Evolutionary conservation across 2,888 invertebrate genomes (phyloP).

Genomic region (Eumacrocentrus americanus): DNA sequence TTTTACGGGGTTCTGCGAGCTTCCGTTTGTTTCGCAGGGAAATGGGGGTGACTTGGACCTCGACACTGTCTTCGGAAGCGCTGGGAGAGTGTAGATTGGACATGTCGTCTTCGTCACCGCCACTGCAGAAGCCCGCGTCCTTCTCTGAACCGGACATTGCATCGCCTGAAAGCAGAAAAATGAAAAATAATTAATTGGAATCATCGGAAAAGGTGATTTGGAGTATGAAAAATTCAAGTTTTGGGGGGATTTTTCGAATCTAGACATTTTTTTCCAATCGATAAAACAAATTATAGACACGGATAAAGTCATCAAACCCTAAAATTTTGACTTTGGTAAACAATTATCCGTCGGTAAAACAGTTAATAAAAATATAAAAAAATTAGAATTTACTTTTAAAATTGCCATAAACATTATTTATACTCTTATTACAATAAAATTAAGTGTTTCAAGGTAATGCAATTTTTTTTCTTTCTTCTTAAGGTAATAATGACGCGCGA

Average conservation of each 20-base stretch:
- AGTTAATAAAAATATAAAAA: too few relatives aligned
- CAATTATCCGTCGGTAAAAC: too few relatives aligned
- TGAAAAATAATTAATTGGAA: conserved; percentile 10
- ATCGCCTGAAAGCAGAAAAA: conserved; percentile 64
- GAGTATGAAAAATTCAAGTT: too few relatives aligned
- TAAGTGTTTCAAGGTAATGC: background rate
- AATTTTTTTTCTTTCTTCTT: background rate
- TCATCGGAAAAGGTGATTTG: too few relatives aligned
- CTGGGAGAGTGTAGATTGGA: conserved; percentile 67
- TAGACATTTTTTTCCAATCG: too few relatives aligned
- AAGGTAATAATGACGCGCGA: background rate
- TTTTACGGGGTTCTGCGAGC: conserved; percentile 71
- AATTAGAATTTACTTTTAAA: too few relatives aligned
- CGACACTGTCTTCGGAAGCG: conserved; percentile 71
- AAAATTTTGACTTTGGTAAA: too few relatives aligned
- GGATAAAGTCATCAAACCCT: too few relatives aligned
- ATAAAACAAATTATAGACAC: too few relatives aligned
- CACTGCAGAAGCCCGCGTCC: conserved; percentile 78
- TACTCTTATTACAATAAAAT: too few relatives aligned
- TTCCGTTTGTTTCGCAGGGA: conserved; percentile 70
- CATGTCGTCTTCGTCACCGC: conserved; percentile 71
- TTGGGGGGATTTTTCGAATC: too few relatives aligned
- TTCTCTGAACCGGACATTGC: conserved; percentile 64
- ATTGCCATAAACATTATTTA: too few relatives aligned
- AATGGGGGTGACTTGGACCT: conserved; percentile 69